A percentile compares a stretch with the other conserved stretches of the same genome.
Conservation (phyloP, 1,140 invertebrate genomes). For the Cotesia chilonis region DNA sequence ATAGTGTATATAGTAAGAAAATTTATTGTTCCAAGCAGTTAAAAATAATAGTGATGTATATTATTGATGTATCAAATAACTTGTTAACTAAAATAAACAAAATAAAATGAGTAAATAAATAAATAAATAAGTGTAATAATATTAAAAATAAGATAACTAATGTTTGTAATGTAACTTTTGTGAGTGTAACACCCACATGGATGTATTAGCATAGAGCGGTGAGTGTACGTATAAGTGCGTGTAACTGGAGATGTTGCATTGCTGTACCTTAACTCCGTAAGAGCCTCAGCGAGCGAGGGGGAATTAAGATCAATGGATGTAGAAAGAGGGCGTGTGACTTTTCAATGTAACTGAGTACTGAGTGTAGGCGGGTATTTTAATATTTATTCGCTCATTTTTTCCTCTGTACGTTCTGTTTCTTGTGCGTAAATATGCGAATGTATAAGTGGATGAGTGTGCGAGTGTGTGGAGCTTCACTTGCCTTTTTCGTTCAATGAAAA, state of each 20-base stretch:
- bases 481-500: slow-evolving; percentile 16
- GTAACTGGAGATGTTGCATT: slow-evolving; percentile 42
- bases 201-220: slow-evolving; percentile 33
- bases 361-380: slow-evolving; percentile 26
- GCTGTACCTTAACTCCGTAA: neutral
- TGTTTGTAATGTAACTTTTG: neutral
- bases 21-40: too few species aligned
- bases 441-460: neutral
- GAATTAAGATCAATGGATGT: slow-evolving; percentile 43
- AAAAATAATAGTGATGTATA: too few species aligned
- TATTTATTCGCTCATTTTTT: too few species aligned
- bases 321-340: slow-evolving; percentile 40
- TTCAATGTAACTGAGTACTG: slow-evolving; percentile 40
- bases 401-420: neutral
- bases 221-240: slow-evolving; percentile 11
- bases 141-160: neutral
- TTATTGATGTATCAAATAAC: too few species aligned
- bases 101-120: too few species aligned
- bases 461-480: neutral
- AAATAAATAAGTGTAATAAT: too few species aligned
- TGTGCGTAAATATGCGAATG: neutral
- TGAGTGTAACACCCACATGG: slow-evolving; percentile 22
- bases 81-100: too few species aligned
- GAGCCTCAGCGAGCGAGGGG: slow-evolving; percentile 14
- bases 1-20: too few species aligned